Percentiles rank a stretch among this genome's conserved stretches.
These are phyloP conservation scores for Hiodon alosoides DNA, from an alignment of 2,113 vertebrate genomes.

Conservation along the genomic window DNA sequence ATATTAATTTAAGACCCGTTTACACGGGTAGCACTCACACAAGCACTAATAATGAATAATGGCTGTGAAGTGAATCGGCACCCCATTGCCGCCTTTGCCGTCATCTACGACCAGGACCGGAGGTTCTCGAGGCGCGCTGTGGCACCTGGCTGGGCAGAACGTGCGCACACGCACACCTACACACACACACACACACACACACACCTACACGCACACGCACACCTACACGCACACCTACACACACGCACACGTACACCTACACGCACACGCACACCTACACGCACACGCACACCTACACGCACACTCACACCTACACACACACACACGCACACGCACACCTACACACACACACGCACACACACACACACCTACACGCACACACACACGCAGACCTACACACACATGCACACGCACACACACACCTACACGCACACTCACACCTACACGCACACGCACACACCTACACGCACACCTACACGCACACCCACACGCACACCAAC, in stretches of 20 bases:
- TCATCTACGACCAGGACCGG: conserved; percentile 58
- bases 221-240: neutral
- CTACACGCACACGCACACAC: too few species aligned
- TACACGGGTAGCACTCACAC: conserved; percentile 64
- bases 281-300: neutral
- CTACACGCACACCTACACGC: too few species aligned
- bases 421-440: too few species aligned
- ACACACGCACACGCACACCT: too few species aligned
- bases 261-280: neutral
- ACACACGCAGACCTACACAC: too few species aligned
- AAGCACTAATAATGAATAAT: conserved; percentile 69
- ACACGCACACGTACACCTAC: neutral
- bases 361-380: too few species aligned
- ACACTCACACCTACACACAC: neutral
- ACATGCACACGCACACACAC: too few species aligned
- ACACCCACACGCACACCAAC: too few species aligned
- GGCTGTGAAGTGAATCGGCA: conserved; percentile 60
- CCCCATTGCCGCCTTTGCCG: conserved; percentile 67
- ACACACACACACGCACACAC: too few species aligned
- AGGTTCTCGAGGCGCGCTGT: conserved; percentile 68
- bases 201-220: too few species aligned
- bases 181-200: neutral
- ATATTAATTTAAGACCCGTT: conserved; percentile 66
- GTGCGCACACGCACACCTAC: conserved; percentile 53
- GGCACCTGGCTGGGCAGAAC: conserved; percentile 60